Base-by-base conservation (phyloP, 1,140 invertebrate species). In the Habropoda laboriosa region DNA sequence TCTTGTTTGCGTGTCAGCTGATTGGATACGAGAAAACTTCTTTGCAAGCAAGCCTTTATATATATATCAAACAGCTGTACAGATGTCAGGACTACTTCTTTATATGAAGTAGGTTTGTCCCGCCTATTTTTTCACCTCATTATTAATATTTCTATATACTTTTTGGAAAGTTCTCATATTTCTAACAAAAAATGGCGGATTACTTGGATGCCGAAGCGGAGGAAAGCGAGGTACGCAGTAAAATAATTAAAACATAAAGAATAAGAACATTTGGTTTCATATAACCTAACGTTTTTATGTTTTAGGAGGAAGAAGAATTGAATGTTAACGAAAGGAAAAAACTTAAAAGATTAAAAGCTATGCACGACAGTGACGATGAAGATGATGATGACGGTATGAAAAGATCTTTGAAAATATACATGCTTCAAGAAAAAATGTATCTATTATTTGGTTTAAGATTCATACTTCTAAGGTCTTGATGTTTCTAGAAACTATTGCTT, bases 141-240 rank as follows among this genome's bases (percentile, higher is more conserved):
- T 49, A 40, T 21, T 5, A 18, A 47, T 27, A 16, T 40, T 60
- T 32, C n/a, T 32, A 10, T 0, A 67, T n/a, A 60, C 32, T 71
- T 6, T n/a, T 18, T 7, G 18, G 3, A 21, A 47, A 32, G 5
- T 12, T 30, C 8, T 21, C 2, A 64, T 45, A 75, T 67, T 49
- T 24, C 6, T 55, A n/a, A 32, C 21, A 32, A 40, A 38, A 47
- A 32, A 86, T 86, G 85, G 67, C 83, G 13, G 96, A 97, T 90
- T 97, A 97, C 91, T 91, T 97, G 57, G 96, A 97, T 77, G 96
- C 96, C 0, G 96, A 97, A 92, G 96, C 97, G 3, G 96, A 97
- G 88, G 96, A 97, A 91, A 97, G 95, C 89, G 96, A 96, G 94
- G 96, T 96, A 0, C 2, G 2, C 6, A 45, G 47, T 38, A 27